A percentile compares a stretch with the other conserved stretches of the same genome.
Evolutionary conservation across 2,888 invertebrate species (phyloP).

Genomic region (Holacanthella duospinosa): DNA sequence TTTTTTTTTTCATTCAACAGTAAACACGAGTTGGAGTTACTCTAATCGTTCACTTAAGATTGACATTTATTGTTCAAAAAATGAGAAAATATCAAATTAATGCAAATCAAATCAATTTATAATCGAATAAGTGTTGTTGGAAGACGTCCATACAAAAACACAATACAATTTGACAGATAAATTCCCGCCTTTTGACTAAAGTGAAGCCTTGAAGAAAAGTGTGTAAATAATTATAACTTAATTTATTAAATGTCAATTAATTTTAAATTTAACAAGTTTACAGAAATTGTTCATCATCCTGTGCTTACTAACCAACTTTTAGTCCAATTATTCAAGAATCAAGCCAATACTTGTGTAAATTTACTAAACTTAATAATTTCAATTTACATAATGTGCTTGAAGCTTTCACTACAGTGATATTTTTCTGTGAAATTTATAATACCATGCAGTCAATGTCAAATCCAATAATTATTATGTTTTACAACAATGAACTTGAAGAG

Average conservation of each 20-base stretch:
- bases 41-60: neutral
- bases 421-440: neutral
- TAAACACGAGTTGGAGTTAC: constrained; percentile 5
- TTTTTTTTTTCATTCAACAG: neutral
- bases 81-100: neutral
- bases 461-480: neutral
- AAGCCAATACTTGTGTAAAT: neutral
- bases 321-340: too few species aligned
- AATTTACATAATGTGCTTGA: neutral
- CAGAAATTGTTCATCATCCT: too few species aligned
- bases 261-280: neutral
- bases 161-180: constrained; percentile 4
- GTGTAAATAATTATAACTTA: too few species aligned
- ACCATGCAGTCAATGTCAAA: neutral
- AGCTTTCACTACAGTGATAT: neutral
- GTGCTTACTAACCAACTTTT: too few species aligned
- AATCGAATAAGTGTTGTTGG: neutral
- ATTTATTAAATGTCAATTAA: too few species aligned
- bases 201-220: neutral
- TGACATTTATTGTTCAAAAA: neutral
- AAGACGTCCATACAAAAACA: neutral
- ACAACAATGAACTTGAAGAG: neutral
- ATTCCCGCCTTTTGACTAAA: neutral
- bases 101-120: too few species aligned
- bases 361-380: neutral